These are phyloP conservation scores for Drosophila neotestacea DNA, from an alignment of 2,888 invertebrate species.

Conservation along the genomic window DNA sequence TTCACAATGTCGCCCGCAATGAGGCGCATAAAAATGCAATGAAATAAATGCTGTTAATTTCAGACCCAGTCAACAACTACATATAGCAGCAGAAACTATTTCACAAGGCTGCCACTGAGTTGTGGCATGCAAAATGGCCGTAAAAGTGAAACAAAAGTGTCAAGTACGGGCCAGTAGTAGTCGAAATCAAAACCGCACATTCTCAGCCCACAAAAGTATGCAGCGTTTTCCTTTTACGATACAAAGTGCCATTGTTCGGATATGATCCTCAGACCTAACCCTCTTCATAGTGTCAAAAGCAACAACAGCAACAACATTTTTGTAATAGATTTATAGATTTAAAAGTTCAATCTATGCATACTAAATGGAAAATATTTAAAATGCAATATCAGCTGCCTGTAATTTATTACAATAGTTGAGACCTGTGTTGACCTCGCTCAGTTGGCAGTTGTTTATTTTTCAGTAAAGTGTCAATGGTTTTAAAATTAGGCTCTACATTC, in stretches of 20 bases:
- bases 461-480: neutral
- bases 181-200: slow-evolving; percentile 37
- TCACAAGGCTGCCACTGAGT: slow-evolving; percentile 31
- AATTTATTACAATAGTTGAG: neutral
- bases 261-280: neutral
- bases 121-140: slow-evolving; percentile 37
- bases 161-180: slow-evolving; percentile 45
- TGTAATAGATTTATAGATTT: neutral
- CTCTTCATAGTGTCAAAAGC: neutral
- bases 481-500: neutral
- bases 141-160: slow-evolving; percentile 48
- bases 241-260: slow-evolving; percentile 12
- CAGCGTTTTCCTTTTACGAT: slow-evolving; percentile 25
- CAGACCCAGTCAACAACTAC: slow-evolving; percentile 55
- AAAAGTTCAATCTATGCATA: neutral
- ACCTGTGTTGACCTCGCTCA: neutral
- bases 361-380: neutral
- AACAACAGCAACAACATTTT: neutral
- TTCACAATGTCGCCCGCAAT: slow-evolving; percentile 44
- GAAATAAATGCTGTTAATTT: slow-evolving; percentile 80
- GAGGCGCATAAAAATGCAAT: slow-evolving; percentile 69
- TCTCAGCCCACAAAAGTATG: slow-evolving; percentile 41
- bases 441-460: neutral
- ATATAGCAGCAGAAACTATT: slow-evolving; percentile 28
- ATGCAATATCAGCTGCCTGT: neutral